phyloP scores from a whole-genome alignment of 2,797 vertebrate genomes.

The Sorex maritimensis region DNA sequence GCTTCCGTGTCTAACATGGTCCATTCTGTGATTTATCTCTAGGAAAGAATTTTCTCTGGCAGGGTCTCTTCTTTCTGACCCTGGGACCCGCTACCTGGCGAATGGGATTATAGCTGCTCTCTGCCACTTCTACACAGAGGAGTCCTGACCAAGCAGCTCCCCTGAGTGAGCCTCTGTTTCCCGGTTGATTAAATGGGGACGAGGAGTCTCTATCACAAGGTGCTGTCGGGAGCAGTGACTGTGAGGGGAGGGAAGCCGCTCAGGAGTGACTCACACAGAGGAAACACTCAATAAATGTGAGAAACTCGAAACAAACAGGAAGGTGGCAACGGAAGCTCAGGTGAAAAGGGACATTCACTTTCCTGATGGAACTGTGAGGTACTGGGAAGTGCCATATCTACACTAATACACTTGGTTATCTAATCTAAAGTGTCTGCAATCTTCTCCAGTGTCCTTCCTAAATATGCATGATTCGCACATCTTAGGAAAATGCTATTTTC shows the following conservation, averaged over 20 bases:
- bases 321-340: conserved; percentile 19
- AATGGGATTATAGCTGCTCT: background rate
- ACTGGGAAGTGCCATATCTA: background rate
- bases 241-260: background rate
- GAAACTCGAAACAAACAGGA: conserved; percentile 5
- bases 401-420: background rate
- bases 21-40: background rate
- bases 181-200: background rate
- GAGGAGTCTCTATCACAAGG: background rate
- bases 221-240: background rate
- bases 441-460: background rate
- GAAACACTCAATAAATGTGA: background rate
- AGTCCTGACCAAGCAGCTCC: background rate
- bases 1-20: background rate
- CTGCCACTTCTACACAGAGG: conserved; percentile 30
- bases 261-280: background rate
- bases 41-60: background rate
- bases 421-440: background rate
- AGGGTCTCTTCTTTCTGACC: conserved; percentile 2
- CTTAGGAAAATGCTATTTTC: background rate
- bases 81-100: background rate
- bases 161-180: conserved; percentile 3
- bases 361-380: background rate
- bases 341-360: background rate
- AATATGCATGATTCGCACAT: background rate